A percentile compares a stretch with the other conserved stretches of the same genome.
Conservation (phyloP, 2,797 vertebrate genomes). For the Myiotriccus ornatus region DNA sequence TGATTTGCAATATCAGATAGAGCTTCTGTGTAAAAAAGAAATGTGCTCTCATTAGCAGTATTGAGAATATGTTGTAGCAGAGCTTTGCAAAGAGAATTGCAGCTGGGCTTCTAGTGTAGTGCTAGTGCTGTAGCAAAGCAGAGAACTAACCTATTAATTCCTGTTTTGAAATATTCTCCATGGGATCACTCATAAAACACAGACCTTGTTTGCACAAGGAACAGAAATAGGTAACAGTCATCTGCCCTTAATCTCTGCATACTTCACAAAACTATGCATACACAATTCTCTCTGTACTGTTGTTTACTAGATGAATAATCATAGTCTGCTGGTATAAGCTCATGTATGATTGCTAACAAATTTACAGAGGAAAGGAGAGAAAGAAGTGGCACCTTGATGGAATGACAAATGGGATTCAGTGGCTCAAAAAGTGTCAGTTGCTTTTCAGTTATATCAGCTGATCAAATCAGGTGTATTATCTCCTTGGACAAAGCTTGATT, state of each 20-base stretch:
- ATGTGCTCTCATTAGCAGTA: neutral
- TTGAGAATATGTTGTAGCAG: neutral
- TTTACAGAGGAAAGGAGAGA: neutral
- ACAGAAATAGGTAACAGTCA: neutral
- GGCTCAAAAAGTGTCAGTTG: neutral
- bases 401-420: neutral
- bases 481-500: neutral
- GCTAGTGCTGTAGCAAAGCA: neutral
- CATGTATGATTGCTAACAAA: neutral
- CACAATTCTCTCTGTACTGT: neutral
- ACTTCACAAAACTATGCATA: neutral
- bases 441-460: neutral
- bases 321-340: neutral
- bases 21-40: constrained; percentile 2
- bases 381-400: neutral
- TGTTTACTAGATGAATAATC: neutral
- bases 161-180: constrained; percentile 32
- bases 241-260: neutral
- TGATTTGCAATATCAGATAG: neutral
- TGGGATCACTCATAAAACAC: constrained; percentile 12
- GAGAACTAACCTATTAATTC: constrained; percentile 43
- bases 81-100: constrained; percentile 9
- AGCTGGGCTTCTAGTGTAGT: neutral
- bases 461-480: neutral
- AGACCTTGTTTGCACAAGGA: constrained; percentile 33